A percentile compares a stretch with the other conserved stretches of the same genome.
phyloP scores from a whole-genome alignment of 2,888 invertebrate species.

The Campoletis raptor region DNA sequence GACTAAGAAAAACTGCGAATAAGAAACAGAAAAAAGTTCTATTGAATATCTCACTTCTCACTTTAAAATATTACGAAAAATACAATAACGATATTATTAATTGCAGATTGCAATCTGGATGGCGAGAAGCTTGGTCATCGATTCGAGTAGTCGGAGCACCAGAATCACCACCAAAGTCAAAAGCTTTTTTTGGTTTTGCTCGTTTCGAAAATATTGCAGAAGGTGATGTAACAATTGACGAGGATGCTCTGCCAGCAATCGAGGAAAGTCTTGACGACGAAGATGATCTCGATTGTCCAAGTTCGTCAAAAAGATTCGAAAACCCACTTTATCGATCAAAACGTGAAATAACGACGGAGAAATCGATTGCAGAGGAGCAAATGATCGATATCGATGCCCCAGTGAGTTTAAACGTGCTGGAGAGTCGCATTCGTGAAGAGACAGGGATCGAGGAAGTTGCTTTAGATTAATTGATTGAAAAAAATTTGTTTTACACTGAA shows the following conservation, averaged over 20 bases:
- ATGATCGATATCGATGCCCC: constrained; percentile 73
- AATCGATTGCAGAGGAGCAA: constrained; percentile 55
- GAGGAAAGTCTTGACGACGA: constrained; percentile 28
- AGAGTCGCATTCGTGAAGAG: constrained; percentile 70
- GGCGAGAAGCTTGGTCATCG: constrained; percentile 74
- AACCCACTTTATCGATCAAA: constrained; percentile 81
- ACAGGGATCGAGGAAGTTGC: constrained; percentile 72
- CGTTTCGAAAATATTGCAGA: constrained; percentile 82
- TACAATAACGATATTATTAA: not conserved
- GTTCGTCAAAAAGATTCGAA: constrained; percentile 77
- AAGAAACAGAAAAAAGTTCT: too few relatives aligned
- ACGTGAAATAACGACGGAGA: constrained; percentile 55
- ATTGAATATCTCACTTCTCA: too few relatives aligned
- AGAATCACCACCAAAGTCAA: constrained; percentile 63
- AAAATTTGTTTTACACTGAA: not conserved
- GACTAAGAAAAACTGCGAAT: too few relatives aligned
- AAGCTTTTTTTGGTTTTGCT: constrained; percentile 80
- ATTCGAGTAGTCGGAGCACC: constrained; percentile 67
- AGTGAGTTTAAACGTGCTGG: constrained; percentile 75
- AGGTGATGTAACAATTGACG: constrained; percentile 78
- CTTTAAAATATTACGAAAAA: not conserved
- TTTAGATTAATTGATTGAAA: constrained; percentile 69
- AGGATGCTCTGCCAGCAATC: constrained; percentile 16
- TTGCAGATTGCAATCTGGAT: constrained; percentile 74
- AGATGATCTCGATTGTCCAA: constrained; percentile 21